Evolutionary conservation across 2,888 invertebrate species (phyloP).

Genomic region (Diarsia dahlii): DNA sequence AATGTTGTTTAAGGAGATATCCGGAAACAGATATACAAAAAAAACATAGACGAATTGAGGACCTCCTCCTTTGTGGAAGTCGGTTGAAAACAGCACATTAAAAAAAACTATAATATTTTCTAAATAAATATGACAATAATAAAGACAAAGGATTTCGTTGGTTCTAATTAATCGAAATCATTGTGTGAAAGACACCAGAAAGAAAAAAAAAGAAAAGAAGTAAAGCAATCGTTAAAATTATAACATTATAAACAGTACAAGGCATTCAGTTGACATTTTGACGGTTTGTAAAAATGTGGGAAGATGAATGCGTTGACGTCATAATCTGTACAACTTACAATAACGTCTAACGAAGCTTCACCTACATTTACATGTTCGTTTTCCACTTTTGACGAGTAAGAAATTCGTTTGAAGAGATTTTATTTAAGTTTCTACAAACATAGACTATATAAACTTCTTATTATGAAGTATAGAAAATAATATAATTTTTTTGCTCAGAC

Average conservation of each 20-base stretch:
- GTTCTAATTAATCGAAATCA: no score
- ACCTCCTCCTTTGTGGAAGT: no score
- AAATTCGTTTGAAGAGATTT: slow-evolving; percentile 12
- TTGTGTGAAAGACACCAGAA: no score
- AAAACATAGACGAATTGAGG: no score
- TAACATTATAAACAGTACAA: neutral
- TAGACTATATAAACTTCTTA: no score
- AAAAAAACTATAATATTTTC: no score
- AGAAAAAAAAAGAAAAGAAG: no score
- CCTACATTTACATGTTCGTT: slow-evolving; percentile 18
- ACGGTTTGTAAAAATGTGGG: slow-evolving; percentile 6
- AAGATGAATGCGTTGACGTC: slow-evolving; percentile 18
- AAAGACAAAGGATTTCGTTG: no score
- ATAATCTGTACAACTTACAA: slow-evolving; percentile 49
- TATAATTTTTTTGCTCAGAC: neutral
- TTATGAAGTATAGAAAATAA: neutral
- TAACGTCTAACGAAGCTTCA: slow-evolving; percentile 39
- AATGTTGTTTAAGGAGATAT: no score
- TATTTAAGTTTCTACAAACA: neutral
- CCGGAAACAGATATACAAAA: no score
- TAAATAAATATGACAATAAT: no score
- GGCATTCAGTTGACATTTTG: neutral
- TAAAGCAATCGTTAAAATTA: neutral
- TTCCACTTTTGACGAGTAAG: neutral
- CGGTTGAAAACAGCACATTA: no score